Percentiles rank a stretch among this genome's conserved stretches.
These are phyloP conservation scores for Agrotis exclamationis DNA, from an alignment of 2,888 invertebrate species.

Conservation along the genomic window DNA sequence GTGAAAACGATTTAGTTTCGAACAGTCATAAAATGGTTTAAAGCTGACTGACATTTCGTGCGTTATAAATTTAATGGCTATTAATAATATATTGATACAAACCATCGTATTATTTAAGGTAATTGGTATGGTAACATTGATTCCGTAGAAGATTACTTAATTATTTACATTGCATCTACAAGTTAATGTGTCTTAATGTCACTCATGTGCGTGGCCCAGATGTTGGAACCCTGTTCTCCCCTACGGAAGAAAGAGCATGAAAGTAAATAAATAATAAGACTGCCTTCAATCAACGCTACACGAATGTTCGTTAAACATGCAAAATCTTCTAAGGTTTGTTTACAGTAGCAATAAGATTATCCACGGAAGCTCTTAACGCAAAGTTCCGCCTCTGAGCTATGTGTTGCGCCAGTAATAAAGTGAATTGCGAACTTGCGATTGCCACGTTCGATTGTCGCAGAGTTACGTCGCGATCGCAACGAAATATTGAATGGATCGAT, in stretches of 20 bases:
- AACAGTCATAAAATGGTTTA: slow-evolving; percentile 37
- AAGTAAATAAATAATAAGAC: slow-evolving; percentile 52
- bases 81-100: slow-evolving; percentile 16
- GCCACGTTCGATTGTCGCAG: slow-evolving; percentile 50
- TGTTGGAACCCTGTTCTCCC: slow-evolving; percentile 19
- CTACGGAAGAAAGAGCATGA: slow-evolving; percentile 33
- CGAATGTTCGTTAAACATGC: slow-evolving; percentile 71
- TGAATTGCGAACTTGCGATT: slow-evolving; percentile 54
- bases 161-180: slow-evolving; percentile 22
- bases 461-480: slow-evolving; percentile 41
- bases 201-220: slow-evolving; percentile 24
- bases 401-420: slow-evolving; percentile 55
- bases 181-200: slow-evolving; percentile 19
- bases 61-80: slow-evolving; percentile 30
- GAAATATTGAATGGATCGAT: slow-evolving; percentile 61
- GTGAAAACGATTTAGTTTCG: slow-evolving; percentile 45
- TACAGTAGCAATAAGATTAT: slow-evolving; percentile 61
- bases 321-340: slow-evolving; percentile 57
- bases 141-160: slow-evolving; percentile 18
- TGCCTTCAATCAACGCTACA: slow-evolving; percentile 57
- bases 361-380: slow-evolving; percentile 63
- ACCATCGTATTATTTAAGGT: slow-evolving; percentile 5
- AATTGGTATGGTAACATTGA: slow-evolving; percentile 21
- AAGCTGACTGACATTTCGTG: slow-evolving; percentile 36
- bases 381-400: slow-evolving; percentile 62